These are phyloP conservation scores for Ceyx melanurus DNA, from an alignment of 2,113 vertebrate species.

Conservation along the genomic window DNA sequence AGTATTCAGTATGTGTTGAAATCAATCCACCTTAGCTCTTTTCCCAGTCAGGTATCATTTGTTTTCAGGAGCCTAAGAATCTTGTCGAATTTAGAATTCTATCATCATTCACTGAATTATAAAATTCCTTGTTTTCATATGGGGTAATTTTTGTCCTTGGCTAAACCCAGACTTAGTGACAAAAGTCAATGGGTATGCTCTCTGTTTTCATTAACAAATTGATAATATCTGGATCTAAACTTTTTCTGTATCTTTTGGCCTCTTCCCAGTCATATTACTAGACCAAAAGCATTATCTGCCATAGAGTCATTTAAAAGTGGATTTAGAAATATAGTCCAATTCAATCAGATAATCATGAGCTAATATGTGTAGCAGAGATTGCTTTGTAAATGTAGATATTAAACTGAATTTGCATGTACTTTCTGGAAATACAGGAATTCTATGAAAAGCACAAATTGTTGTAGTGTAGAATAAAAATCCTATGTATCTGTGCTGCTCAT, in stretches of 20 bases:
- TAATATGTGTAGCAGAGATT: not conserved
- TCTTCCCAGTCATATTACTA: not conserved
- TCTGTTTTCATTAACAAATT: constrained; percentile 3
- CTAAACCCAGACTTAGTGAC: not conserved
- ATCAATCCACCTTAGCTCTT: not conserved
- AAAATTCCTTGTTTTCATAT: not conserved
- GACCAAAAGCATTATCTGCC: not conserved
- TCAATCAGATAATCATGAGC: constrained; percentile 8
- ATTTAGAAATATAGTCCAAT: constrained; percentile 9
- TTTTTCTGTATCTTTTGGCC: not conserved
- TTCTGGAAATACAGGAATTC: not conserved
- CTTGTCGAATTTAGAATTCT: not conserved
- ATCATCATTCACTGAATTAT: not conserved
- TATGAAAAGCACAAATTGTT: not conserved
- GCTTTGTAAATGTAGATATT: not conserved
- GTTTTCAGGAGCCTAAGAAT: not conserved
- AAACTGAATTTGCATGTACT: not conserved
- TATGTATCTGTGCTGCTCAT: not conserved
- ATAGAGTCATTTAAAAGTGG: constrained; percentile 10
- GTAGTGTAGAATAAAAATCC: not conserved
- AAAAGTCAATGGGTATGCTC: not conserved
- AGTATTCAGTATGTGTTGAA: not conserved
- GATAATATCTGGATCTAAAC: not conserved
- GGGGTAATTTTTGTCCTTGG: not conserved
- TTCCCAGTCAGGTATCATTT: not conserved